Percentiles rank a stretch among this genome's conserved stretches.
These are phyloP conservation scores for Ophion costatus DNA, from an alignment of 2,888 invertebrate genomes.

Conservation along the genomic window DNA sequence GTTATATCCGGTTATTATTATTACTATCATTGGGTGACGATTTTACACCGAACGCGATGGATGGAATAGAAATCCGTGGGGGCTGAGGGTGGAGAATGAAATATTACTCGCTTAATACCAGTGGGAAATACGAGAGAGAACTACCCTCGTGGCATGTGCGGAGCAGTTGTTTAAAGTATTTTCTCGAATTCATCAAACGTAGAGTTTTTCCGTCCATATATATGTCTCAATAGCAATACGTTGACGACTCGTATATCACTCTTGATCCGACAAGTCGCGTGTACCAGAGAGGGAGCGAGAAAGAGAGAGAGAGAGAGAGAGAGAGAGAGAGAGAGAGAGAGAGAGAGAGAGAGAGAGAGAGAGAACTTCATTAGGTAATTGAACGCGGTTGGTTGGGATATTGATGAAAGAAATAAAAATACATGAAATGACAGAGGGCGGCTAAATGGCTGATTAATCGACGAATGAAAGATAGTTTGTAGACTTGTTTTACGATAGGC, in stretches of 20 bases:
- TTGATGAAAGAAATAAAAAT: neutral
- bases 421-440: neutral
- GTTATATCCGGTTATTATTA: neutral
- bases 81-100: slow-evolving; percentile 22
- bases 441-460: slow-evolving; percentile 31
- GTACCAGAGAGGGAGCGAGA: neutral
- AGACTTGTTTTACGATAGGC: neutral
- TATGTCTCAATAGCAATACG: neutral
- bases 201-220: neutral
- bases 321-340: neutral
- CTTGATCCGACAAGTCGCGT: neutral
- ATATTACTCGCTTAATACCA: slow-evolving; percentile 27
- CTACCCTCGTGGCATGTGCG: slow-evolving; percentile 17
- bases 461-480: neutral
- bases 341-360: neutral
- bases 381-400: slow-evolving; percentile 3
- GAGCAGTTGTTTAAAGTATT: slow-evolving; percentile 8
- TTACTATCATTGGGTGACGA: neutral
- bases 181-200: slow-evolving; percentile 25
- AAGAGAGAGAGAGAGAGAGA: neutral
- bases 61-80: slow-evolving; percentile 12
- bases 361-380: slow-evolving; percentile 32
- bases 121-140: slow-evolving; percentile 35
- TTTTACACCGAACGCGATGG: slow-evolving; percentile 16
- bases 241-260: neutral